These are phyloP conservation scores for Prunella himalayana DNA, from an alignment of 2,113 vertebrate species.

Conservation along the genomic window DNA sequence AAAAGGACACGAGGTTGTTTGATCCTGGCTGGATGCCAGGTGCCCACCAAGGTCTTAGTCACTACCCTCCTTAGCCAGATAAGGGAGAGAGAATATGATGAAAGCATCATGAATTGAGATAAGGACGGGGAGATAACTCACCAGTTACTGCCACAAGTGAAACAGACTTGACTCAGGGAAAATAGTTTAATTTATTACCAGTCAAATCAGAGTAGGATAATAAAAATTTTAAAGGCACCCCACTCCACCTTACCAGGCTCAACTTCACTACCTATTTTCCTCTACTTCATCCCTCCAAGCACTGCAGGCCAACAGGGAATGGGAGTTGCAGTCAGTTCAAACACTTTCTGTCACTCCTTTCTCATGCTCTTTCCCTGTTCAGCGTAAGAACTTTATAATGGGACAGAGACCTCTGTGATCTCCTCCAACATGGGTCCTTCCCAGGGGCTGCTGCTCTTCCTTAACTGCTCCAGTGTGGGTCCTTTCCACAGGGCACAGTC, in stretches of 20 bases:
- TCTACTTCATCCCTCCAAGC: fast-evolving
- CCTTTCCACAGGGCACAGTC: background rate
- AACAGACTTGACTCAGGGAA: background rate
- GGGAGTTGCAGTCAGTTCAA: fast-evolving
- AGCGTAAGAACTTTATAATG: fast-evolving
- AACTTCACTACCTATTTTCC: background rate
- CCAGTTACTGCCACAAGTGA: background rate
- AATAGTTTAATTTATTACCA: background rate
- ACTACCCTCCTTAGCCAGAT: background rate
- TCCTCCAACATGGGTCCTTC: background rate
- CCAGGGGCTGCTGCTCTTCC: background rate
- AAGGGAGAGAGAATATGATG: background rate
- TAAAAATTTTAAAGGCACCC: background rate
- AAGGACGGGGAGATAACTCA: background rate
- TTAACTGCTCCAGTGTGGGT: background rate
- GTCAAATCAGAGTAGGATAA: background rate
- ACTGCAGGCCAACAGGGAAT: background rate
- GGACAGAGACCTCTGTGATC: background rate
- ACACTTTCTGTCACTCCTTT: background rate
- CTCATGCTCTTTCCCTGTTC: background rate
- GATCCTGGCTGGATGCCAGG: background rate
- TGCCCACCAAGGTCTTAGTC: background rate
- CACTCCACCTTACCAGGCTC: background rate
- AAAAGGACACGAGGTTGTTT: background rate
- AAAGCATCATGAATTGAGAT: background rate